Evolutionary conservation across 2,113 vertebrate genomes (phyloP), one percentile per base, ranked within the genome.

Genomic region (Microtus richardsoni): DNA sequence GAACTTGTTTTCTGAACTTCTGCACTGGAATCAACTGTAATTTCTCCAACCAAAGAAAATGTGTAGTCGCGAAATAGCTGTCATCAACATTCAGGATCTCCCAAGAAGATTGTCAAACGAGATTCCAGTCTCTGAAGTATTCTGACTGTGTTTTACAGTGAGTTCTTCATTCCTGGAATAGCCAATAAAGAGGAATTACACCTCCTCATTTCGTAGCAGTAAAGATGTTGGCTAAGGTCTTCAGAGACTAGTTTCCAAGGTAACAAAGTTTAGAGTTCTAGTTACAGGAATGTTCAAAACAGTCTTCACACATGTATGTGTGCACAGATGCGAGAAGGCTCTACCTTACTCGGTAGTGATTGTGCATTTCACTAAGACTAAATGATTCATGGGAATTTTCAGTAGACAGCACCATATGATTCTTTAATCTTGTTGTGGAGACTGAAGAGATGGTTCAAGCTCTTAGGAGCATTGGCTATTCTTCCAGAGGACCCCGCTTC

Each of bases 231-330:
- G 64, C 6, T 89, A 90, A 71, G 41, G 73, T 68, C 33, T 68
- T 44, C 22, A n/a, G 62, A 91, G 41, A 60, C 80, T 71, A 28
- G 19, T 68, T 94, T 73, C 36, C 44, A 54, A 62, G 91, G 68
- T 41, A 89, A 85, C 33, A 80, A 77, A 74, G 49, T 71, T 87
- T 89, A 93, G 84, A 95, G 39, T 19, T 95, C 36, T 77, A 22
- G 36, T 75, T 91, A 70, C 36, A 52, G 13, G 11, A 22, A 84
- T 94, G 39, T 4, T 36, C 36, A 85, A 41, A 96, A 93, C 77
- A 71, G 62, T 21, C 52, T 60, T 71, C 28, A 36, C 21, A 91
- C 36, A 78, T 10, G 64, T 24, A 62, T 2, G 28, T 26, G 16
- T 36, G 52, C 54, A 58, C 58, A 58, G 19, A 58, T 2, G 58